Evolutionary conservation across 2,113 vertebrate species (phyloP).

Genomic region (Quiscalus mexicanus): DNA sequence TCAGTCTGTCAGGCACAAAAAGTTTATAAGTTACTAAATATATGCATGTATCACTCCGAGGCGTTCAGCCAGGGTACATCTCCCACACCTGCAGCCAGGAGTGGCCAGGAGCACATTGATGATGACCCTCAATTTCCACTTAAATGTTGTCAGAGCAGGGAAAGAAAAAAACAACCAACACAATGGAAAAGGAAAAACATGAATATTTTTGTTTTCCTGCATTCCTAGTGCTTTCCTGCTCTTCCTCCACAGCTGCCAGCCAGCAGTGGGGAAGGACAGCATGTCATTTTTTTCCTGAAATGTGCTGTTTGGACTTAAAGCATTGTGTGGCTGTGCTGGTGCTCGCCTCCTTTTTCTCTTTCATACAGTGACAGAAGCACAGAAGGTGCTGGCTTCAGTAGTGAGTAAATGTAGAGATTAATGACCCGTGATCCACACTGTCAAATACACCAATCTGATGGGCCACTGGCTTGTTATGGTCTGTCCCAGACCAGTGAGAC

Average conservation of each 20-base stretch:
- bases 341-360: neutral
- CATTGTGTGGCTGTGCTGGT: neutral
- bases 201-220: conserved; percentile 27
- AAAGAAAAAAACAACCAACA: neutral
- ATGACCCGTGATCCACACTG: neutral
- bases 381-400: neutral
- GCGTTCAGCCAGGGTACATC: accelerated
- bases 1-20: neutral
- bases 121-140: neutral
- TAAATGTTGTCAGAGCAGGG: neutral
- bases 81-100: neutral
- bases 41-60: neutral
- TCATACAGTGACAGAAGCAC: neutral
- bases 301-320: neutral
- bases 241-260: conserved; percentile 26
- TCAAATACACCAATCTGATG: neutral
- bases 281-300: conserved; percentile 9
- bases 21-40: neutral
- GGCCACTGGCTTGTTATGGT: neutral
- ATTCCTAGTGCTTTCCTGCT: conserved; percentile 18
- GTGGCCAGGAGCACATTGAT: neutral
- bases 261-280: neutral
- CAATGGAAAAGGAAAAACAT: neutral
- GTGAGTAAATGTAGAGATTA: neutral
- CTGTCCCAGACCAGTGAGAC: neutral